Percentiles rank a stretch among this genome's conserved stretches.
phyloP scores from a whole-genome alignment of 2,888 invertebrate genomes.

The Trissonchulus sp. region DNA sequence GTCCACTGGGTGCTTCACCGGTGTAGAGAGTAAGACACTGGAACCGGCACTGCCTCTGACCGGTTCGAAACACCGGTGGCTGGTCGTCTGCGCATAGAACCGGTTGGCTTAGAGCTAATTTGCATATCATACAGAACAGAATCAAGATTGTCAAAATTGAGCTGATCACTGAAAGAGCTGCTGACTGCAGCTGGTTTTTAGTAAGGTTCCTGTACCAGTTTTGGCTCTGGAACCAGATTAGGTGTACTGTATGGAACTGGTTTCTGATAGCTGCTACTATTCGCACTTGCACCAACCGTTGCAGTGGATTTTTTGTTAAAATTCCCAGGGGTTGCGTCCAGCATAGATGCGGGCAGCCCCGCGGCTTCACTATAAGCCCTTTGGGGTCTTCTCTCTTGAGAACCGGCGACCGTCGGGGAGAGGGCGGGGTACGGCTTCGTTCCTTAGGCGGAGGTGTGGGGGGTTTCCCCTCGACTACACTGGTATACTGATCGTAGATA shows the following conservation, averaged over 20 bases:
- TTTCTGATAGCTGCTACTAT: not conserved
- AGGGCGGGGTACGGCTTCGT: conserved; percentile 30
- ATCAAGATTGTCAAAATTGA: no score
- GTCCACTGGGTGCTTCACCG: not conserved
- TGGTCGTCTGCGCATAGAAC: not conserved
- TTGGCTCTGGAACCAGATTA: no score
- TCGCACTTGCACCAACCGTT: not conserved
- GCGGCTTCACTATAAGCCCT: not conserved
- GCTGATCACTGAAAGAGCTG: no score
- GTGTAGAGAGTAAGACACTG: no score
- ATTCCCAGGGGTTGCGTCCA: not conserved
- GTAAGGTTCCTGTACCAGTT: no score
- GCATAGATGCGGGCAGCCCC: not conserved
- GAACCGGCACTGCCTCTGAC: no score
- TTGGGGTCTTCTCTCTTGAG: not conserved
- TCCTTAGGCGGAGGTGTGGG: conserved; percentile 48
- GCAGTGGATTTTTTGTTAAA: not conserved
- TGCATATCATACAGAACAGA: not conserved
- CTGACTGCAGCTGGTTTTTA: no score
- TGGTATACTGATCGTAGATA: conserved; percentile 22
- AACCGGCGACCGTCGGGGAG: conserved; percentile 12
- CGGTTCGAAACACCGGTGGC: no score
- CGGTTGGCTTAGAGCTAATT: not conserved
- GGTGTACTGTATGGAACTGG: no score
- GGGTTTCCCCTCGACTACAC: conserved; percentile 46